Evolutionary conservation across 2,113 vertebrate species (phyloP).

Genomic region (Lepus americanus): DNA sequence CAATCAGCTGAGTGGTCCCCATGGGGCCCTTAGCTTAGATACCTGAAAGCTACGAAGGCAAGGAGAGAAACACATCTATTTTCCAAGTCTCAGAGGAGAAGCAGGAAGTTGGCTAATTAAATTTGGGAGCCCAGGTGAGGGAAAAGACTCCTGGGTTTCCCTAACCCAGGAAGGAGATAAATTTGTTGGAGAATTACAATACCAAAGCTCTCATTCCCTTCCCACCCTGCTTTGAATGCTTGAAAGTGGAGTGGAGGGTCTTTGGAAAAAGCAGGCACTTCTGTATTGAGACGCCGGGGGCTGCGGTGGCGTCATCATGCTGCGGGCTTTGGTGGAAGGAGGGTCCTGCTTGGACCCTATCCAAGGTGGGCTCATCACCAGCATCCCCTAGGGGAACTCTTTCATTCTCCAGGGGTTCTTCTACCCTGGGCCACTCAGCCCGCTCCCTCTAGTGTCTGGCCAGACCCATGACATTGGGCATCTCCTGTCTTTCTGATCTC

Average conservation of each 20-base stretch:
- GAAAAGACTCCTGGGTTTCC: constrained; percentile 58
- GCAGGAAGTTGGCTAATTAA: constrained; percentile 81
- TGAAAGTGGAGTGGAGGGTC: constrained; percentile 4
- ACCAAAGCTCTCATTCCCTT: constrained; percentile 55
- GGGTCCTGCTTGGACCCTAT: constrained; percentile 43
- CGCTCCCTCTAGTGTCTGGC: neutral
- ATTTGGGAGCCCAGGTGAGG: constrained; percentile 74
- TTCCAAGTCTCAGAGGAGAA: constrained; percentile 57
- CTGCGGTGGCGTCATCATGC: neutral
- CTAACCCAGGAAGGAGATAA: constrained; percentile 73
- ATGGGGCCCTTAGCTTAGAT: constrained; percentile 1
- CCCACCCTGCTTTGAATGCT: constrained; percentile 36
- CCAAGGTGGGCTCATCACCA: constrained; percentile 5
- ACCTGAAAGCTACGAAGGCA: constrained; percentile 61
- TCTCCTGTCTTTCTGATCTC: constrained; percentile 3
- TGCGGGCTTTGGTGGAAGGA: constrained; percentile 1
- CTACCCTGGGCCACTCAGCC: neutral
- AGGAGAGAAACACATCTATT: constrained; percentile 55
- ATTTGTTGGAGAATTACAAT: constrained; percentile 72
- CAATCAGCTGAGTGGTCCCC: constrained; percentile 67
- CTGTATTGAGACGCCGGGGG: neutral
- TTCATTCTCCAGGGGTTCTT: constrained; percentile 14
- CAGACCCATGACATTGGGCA: neutral
- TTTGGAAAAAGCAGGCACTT: constrained; percentile 34
- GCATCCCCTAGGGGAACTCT: constrained; percentile 21